Percentiles rank a stretch among this genome's conserved stretches.
Evolutionary conservation across 2,797 vertebrate genomes (phyloP).

Genomic region (Falco rusticolus): DNA sequence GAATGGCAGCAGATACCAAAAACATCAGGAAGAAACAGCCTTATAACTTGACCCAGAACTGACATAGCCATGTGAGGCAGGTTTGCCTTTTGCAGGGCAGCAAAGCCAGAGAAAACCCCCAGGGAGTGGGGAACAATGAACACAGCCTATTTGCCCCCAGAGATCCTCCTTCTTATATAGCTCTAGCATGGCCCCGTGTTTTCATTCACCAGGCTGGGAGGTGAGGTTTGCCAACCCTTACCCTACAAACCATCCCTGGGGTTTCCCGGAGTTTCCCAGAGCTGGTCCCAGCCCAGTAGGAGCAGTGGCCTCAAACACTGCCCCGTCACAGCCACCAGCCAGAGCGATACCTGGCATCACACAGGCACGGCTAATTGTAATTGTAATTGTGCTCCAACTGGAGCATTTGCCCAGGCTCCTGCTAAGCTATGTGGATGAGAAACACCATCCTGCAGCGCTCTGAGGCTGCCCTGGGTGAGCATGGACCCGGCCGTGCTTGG

Average conservation of each 20-base stretch:
- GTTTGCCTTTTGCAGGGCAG: background rate
- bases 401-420: rapidly evolving
- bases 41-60: too few species aligned
- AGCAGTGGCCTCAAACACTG: background rate
- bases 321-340: rapidly evolving
- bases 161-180: background rate
- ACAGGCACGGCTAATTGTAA: too few species aligned
- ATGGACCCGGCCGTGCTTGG: background rate
- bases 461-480: background rate
- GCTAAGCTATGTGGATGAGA: background rate
- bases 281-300: background rate
- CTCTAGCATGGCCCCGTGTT: rapidly evolving
- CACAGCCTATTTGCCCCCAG: background rate
- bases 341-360: rapidly evolving
- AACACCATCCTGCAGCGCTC: rapidly evolving
- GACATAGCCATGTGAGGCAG: background rate
- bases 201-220: background rate
- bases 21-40: rapidly evolving
- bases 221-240: background rate
- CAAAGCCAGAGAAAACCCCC: background rate
- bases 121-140: background rate
- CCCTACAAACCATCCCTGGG: rapidly evolving
- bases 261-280: too few species aligned
- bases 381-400: rapidly evolving
- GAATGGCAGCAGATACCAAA: background rate